phyloP scores from a whole-genome alignment of 2,797 vertebrate species.

The Adelosebastes latens region DNA sequence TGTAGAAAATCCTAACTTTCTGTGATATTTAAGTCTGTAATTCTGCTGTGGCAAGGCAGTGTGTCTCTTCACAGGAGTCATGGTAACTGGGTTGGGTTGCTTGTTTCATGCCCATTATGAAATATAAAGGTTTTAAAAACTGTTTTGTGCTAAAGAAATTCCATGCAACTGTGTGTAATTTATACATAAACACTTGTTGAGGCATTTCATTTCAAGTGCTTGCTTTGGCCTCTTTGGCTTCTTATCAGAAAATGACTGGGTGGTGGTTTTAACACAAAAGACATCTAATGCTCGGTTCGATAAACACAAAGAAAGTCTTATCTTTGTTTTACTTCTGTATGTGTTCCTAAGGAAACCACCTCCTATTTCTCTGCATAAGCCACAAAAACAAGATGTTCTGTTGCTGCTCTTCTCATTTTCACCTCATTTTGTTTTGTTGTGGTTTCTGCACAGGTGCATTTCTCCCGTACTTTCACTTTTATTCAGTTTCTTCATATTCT shows the following conservation, averaged over 20 bases:
- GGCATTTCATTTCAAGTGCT: background rate
- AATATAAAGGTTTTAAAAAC: background rate
- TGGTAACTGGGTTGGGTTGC: conserved; percentile 80
- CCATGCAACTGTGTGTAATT: background rate
- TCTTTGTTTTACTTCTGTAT: conserved; percentile 26
- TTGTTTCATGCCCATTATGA: background rate
- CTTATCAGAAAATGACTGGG: background rate
- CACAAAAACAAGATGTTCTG: conserved; percentile 17
- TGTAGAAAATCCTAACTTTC: too few species aligned
- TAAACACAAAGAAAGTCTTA: conserved; percentile 8
- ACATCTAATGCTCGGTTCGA: background rate
- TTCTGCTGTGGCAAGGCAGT: conserved; percentile 86
- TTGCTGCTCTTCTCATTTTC: background rate
- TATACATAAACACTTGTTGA: background rate
- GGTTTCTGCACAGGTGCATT: background rate
- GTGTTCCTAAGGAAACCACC: conserved; percentile 16
- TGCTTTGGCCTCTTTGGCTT: conserved; percentile 19
- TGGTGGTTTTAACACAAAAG: background rate
- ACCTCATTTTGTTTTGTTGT: background rate
- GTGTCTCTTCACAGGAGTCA: conserved; percentile 90
- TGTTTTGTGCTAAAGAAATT: background rate
- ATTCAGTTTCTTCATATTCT: background rate
- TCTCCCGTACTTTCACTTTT: background rate
- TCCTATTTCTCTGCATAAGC: background rate
- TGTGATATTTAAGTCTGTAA: too few species aligned